Conservation (phyloP, 2,113 vertebrate species). For the Sclerurus mexicanus region DNA sequence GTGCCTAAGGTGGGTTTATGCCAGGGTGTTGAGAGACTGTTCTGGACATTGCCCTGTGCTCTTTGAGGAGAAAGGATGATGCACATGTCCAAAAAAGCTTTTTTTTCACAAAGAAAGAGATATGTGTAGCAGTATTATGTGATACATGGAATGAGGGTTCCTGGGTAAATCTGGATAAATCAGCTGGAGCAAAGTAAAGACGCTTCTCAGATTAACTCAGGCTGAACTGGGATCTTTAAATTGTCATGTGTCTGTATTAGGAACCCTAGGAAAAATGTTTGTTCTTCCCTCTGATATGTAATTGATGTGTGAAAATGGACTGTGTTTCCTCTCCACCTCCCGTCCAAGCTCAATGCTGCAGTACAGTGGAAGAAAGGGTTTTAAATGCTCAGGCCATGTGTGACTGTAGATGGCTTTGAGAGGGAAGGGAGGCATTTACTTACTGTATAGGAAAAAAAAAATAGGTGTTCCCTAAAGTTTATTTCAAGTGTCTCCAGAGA, state of each 20-base stretch:
- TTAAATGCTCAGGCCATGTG: not conserved
- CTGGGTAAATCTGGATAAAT: not conserved
- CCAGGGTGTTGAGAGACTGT: not conserved
- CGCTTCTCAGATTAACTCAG: not conserved
- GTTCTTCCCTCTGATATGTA: not conserved
- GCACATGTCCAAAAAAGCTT: not conserved
- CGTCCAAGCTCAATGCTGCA: not conserved
- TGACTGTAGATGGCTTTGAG: not conserved
- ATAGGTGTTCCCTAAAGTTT: not conserved
- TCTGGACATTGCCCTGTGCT: not conserved
- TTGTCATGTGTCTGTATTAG: not conserved
- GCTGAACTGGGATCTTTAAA: not conserved
- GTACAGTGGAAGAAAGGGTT: not conserved
- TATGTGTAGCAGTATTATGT: not conserved
- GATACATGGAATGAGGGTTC: not conserved
- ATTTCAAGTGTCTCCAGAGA: not conserved
- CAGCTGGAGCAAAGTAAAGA: not conserved
- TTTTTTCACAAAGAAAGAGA: not conserved
- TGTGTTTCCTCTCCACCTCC: not conserved
- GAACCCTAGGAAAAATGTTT: not conserved
- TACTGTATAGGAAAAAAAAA: not conserved
- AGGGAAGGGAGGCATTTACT: not conserved
- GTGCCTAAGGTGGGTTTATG: not conserved
- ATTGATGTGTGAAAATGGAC: not conserved
- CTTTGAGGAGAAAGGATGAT: not conserved